These are phyloP conservation scores for Drosophila truncata DNA, from an alignment of 1,140 invertebrate species.

Conservation along the genomic window DNA sequence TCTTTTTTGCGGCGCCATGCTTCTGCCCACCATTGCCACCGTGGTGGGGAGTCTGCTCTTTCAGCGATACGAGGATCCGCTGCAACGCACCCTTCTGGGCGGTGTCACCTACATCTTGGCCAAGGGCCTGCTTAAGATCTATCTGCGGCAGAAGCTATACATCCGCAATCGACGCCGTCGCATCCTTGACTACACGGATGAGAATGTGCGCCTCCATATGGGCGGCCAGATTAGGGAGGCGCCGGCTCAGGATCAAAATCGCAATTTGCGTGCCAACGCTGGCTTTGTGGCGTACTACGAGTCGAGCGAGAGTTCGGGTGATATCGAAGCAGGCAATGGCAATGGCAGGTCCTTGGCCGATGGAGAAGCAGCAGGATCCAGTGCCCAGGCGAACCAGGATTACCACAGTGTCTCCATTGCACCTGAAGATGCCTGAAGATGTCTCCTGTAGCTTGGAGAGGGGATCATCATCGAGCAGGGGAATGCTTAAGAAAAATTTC, in stretches of 20 bases:
- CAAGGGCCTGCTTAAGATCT: slow-evolving; percentile 98
- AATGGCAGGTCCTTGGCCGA: not conserved
- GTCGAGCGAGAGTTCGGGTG: not conserved
- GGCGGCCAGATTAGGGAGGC: slow-evolving; percentile 6
- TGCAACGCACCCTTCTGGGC: slow-evolving; percentile 95
- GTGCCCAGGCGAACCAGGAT: not conserved
- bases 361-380: not conserved
- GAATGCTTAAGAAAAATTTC: not conserved
- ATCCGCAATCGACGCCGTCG: slow-evolving; percentile 91
- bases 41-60: slow-evolving; percentile 96
- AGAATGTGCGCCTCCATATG: slow-evolving; percentile 85
- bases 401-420: not conserved
- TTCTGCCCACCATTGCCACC: slow-evolving; percentile 96
- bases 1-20: slow-evolving; percentile 95
- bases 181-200: slow-evolving; percentile 93
- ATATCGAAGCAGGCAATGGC: not conserved
- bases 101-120: slow-evolving; percentile 95
- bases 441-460: not conserved
- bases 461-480: not conserved
- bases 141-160: slow-evolving; percentile 96
- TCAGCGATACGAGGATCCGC: slow-evolving; percentile 91
- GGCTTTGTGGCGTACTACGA: slow-evolving; percentile 23
- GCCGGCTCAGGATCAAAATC: not conserved
- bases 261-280: slow-evolving; percentile 3
- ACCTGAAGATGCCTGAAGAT: not conserved